Evolutionary conservation across 1,140 invertebrate genomes (phyloP).

Genomic region (Platyscapa corneri): DNA sequence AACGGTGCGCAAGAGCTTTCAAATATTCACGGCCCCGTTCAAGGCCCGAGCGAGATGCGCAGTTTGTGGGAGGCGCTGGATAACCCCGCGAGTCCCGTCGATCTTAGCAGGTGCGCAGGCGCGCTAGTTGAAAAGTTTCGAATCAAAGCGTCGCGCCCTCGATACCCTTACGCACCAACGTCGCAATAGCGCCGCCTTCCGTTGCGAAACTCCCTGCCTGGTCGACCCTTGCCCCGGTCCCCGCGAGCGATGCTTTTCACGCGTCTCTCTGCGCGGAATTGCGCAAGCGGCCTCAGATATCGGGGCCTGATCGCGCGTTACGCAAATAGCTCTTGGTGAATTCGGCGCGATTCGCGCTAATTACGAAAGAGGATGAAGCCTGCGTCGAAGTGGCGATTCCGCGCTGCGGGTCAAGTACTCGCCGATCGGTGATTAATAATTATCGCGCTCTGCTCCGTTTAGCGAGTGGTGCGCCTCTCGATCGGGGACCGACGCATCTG

Average conservation of each 20-base stretch:
- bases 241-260: no score
- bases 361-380: background rate
- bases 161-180: no score
- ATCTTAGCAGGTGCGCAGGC: background rate
- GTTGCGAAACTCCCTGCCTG: no score
- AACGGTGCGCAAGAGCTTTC: constrained; percentile 5
- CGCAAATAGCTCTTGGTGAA: background rate
- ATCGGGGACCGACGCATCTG: background rate
- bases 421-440: background rate
- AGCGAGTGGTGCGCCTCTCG: background rate
- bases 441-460: background rate
- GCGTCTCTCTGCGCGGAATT: background rate
- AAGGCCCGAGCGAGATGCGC: background rate
- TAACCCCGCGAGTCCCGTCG: background rate
- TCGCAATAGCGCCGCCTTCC: no score
- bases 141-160: no score
- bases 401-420: background rate
- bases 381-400: background rate
- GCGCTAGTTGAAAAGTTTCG: constrained; percentile 1
- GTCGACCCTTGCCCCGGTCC: no score
- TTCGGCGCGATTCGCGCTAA: background rate
- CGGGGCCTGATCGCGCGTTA: background rate
- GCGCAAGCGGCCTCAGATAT: background rate
- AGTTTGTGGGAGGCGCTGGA: constrained; percentile 7
- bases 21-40: constrained; percentile 11